Evolutionary conservation across 2,797 vertebrate genomes (phyloP).

Genomic region (Telmatherina bonti): DNA sequence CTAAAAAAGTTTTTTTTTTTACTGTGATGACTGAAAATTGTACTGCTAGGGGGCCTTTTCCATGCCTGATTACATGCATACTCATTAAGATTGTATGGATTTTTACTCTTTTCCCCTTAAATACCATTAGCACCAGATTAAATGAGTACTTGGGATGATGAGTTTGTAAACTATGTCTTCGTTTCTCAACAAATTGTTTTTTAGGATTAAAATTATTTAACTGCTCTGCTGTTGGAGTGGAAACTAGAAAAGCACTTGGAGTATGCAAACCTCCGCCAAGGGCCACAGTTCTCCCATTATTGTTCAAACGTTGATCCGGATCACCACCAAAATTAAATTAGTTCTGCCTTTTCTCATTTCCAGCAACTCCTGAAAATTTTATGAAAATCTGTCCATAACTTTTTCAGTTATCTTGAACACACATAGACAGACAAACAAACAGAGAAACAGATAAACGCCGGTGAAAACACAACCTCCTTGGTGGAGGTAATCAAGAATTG

Average conservation of each 20-base stretch:
- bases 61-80: slow-evolving; percentile 51
- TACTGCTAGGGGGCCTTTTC: slow-evolving; percentile 26
- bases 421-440: too few relatives aligned
- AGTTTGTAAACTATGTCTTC: slow-evolving; percentile 15
- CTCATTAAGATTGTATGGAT: slow-evolving; percentile 56
- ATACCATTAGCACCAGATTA: slow-evolving; percentile 45
- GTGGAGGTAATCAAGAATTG: slow-evolving; percentile 28
- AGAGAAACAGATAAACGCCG: too few relatives aligned
- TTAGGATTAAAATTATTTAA: slow-evolving; percentile 5
- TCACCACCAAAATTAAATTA: too few relatives aligned
- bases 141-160: slow-evolving; percentile 19
- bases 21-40: slow-evolving; percentile 20
- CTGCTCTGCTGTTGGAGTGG: slow-evolving; percentile 3
- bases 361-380: too few relatives aligned
- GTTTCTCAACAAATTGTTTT: slow-evolving; percentile 34
- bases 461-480: too few relatives aligned
- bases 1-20: slow-evolving; percentile 26
- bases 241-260: too few relatives aligned
- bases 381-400: too few relatives aligned
- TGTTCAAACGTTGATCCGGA: too few relatives aligned
- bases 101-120: slow-evolving; percentile 38
- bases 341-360: too few relatives aligned
- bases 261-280: too few relatives aligned
- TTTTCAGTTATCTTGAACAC: too few relatives aligned
- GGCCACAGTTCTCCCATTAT: too few relatives aligned